A percentile compares a stretch with the other conserved stretches of the same genome.
Conservation (phyloP, 2,113 vertebrate genomes). For the Oriolus oriolus region DNA sequence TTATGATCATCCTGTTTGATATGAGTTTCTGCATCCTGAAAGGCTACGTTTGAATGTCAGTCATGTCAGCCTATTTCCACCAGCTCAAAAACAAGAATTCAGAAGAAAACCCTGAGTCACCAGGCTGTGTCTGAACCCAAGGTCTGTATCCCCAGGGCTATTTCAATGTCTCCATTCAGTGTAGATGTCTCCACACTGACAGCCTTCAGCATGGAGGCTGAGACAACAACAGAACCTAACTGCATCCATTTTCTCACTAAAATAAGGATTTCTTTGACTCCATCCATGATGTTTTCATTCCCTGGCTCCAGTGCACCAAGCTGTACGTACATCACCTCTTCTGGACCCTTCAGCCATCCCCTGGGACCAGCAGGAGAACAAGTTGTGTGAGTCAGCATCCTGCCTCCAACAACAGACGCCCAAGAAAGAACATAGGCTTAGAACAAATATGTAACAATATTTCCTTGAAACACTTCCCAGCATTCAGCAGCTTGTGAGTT, state of each 20-base stretch:
- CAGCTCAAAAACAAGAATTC: not conserved
- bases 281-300: not conserved
- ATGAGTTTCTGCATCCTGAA: not conserved
- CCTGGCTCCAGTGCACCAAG: not conserved
- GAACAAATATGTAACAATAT: not conserved
- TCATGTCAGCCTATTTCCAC: not conserved
- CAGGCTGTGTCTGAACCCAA: not conserved
- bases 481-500: not conserved
- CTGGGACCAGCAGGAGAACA: not conserved
- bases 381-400: slow-evolving; percentile 51
- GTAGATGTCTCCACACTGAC: not conserved
- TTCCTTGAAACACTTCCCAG: slow-evolving; percentile 30
- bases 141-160: not conserved
- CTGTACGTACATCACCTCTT: not conserved
- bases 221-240: not conserved
- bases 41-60: not conserved
- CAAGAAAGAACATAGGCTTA: not conserved
- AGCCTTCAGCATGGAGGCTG: not conserved
- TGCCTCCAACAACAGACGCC: slow-evolving; percentile 19
- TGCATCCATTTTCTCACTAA: not conserved
- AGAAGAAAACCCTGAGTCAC: not conserved
- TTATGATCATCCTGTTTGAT: not conserved
- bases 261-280: not conserved
- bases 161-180: not conserved
- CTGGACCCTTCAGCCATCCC: not conserved